Base-by-base conservation (phyloP, 2,797 vertebrate genomes). In the Synanceia verrucosa region DNA sequence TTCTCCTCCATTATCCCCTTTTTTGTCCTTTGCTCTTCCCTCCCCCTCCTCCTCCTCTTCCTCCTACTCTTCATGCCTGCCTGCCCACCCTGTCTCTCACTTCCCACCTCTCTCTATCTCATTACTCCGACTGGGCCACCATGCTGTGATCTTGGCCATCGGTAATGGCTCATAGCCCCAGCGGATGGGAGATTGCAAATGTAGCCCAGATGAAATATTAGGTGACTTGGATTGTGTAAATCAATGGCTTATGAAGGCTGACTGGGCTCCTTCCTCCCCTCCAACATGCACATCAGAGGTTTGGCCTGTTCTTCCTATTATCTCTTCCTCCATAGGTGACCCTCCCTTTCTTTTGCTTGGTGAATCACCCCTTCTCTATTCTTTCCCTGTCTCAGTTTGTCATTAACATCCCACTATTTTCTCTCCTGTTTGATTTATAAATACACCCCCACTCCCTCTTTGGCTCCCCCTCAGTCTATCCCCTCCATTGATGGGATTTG, bases 231-330 rank as follows among this genome's bases (percentile, higher is more conserved):
- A 88, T 90, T 87, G 89, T 88, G 88, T 89, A 91, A 91, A 91
- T 93, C 87, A 91, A 80, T 91, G 89, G 88, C 77, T 91, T 88
- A 89, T 90, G 90, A 90, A 91, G 87, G 88, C 88, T 89, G 86
- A 89, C 85, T 70, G 34, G 70, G 79, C 73, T 70, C 84, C 78
- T 70, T 76, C 81, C 59, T 79, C 73, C 73, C 46, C 65, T 73
- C 52, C 16, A 70, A 56, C 77, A 79, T 57, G 24, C 76, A 78
- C 82, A 73, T 83, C 72, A 71, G 78, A 80, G 73, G 60, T 60
- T 63, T 14, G 67, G 78, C 59, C 67, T 69, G 64, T 60, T 81
- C 81, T 61, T 80, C 60, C 60, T 73, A 78, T 89, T 84, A 84
- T 84, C 73, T 73, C 59, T 41, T 11, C 2, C 75, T 78, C 81